These are phyloP conservation scores for Pemphigus obesinymphae DNA, from an alignment of 1,140 invertebrate species.

Conservation along the genomic window DNA sequence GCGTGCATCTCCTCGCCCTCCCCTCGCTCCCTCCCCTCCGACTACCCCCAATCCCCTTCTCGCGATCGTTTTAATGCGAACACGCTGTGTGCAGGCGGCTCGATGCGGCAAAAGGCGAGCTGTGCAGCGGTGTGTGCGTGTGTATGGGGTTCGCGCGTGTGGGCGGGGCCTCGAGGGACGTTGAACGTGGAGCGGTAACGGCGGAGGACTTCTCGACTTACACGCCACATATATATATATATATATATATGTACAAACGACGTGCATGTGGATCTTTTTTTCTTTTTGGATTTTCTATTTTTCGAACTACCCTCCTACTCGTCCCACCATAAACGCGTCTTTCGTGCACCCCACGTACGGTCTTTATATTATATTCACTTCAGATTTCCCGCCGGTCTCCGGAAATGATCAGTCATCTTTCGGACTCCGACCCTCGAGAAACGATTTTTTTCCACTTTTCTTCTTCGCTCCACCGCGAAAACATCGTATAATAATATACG, in stretches of 20 bases:
- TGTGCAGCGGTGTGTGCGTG: neutral
- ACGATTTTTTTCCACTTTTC: constrained; percentile 40
- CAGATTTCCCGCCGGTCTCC: constrained; percentile 4
- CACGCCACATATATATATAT: neutral
- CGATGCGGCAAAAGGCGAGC: neutral
- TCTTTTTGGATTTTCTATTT: neutral
- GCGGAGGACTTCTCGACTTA: neutral
- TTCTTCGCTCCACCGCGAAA: neutral
- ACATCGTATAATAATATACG: neutral
- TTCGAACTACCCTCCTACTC: neutral
- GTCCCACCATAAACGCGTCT: neutral
- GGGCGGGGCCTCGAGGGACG: constrained; percentile 16
- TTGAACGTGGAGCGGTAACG: too few relatives aligned
- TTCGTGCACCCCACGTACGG: neutral
- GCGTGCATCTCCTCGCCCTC: too few relatives aligned
- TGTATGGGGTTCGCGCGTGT: neutral
- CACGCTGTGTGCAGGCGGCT: neutral
- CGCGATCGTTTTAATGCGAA: neutral
- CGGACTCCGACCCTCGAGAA: neutral
- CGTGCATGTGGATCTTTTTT: neutral
- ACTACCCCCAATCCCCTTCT: too few relatives aligned
- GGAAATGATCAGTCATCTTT: constrained; percentile 39
- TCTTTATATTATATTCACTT: neutral
- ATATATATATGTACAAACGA: neutral
- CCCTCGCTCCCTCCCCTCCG: too few relatives aligned